These are phyloP conservation scores for Leptopilina drosophilae DNA, from an alignment of 2,888 invertebrate genomes.

Conservation along the genomic window DNA sequence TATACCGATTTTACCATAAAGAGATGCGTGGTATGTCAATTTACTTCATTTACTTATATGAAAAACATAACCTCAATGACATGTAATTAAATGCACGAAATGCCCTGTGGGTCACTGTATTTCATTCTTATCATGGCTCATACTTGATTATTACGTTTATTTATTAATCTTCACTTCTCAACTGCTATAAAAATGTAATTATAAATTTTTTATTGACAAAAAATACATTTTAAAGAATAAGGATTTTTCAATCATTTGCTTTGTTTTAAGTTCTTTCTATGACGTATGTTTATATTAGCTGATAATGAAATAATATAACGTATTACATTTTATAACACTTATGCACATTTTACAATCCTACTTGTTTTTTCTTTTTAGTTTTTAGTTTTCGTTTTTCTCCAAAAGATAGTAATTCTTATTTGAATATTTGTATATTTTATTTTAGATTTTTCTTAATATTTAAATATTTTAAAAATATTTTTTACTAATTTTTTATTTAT, in stretches of 20 bases:
- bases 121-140: constrained; percentile 1
- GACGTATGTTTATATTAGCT: too few relatives aligned
- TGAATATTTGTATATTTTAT: too few relatives aligned
- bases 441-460: too few relatives aligned
- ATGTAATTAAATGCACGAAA: constrained; percentile 24
- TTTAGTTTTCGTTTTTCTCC: too few relatives aligned
- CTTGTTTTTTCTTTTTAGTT: too few relatives aligned
- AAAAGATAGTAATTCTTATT: too few relatives aligned
- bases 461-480: background rate
- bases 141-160: background rate
- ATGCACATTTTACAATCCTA: too few relatives aligned
- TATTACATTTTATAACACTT: too few relatives aligned
- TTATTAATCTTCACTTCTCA: background rate
- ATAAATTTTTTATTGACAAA: background rate
- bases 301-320: too few relatives aligned
- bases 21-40: background rate
- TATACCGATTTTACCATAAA: background rate
- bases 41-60: background rate
- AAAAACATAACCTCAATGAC: constrained; percentile 30
- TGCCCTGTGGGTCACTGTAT: constrained; percentile 12
- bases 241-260: too few relatives aligned
- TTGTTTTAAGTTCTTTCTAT: constrained; percentile 1
- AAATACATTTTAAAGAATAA: too few relatives aligned
- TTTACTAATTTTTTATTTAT: constrained; percentile 5
- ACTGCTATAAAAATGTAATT: background rate